A percentile compares a stretch with the other conserved stretches of the same genome.
phyloP scores from a whole-genome alignment of 1,140 invertebrate species.

The Zaprionus tsacasi region DNA sequence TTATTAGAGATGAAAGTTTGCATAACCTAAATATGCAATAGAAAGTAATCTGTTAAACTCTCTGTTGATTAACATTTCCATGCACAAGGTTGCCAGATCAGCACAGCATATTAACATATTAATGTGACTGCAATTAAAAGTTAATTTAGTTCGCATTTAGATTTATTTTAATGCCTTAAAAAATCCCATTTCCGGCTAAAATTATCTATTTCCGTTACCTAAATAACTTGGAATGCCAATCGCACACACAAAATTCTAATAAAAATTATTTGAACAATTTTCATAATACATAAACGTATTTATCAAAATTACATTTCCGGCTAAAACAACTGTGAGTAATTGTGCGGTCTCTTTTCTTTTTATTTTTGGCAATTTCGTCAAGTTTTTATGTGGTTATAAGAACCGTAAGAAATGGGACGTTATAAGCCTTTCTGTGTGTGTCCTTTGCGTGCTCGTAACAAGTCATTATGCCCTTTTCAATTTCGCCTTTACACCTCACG shows the following conservation, averaged over 20 bases:
- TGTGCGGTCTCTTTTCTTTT: neutral
- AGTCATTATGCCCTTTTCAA: conserved; percentile 77
- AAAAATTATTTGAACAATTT: neutral
- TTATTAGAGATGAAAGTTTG: no score
- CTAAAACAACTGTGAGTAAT: conserved; percentile 7
- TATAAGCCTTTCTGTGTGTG: conserved; percentile 59
- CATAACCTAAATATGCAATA: neutral
- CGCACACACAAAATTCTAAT: no score
- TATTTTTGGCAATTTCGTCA: conserved; percentile 16
- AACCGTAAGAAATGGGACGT: conserved; percentile 68
- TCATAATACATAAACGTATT: neutral
- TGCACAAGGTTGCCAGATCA: neutral
- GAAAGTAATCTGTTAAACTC: neutral
- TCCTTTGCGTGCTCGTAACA: conserved; percentile 34
- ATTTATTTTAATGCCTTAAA: no score
- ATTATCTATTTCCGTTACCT: no score
- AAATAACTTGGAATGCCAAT: no score
- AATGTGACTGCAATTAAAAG: no score
- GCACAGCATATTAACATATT: no score
- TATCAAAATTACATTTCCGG: neutral
- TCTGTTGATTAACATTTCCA: neutral
- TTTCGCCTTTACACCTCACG: conserved; percentile 73
- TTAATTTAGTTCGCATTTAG: no score
- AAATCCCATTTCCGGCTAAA: no score
- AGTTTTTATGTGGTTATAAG: conserved; percentile 50